These are phyloP conservation scores for Pitta sordida DNA, from an alignment of 2,113 vertebrate species.

Conservation along the genomic window DNA sequence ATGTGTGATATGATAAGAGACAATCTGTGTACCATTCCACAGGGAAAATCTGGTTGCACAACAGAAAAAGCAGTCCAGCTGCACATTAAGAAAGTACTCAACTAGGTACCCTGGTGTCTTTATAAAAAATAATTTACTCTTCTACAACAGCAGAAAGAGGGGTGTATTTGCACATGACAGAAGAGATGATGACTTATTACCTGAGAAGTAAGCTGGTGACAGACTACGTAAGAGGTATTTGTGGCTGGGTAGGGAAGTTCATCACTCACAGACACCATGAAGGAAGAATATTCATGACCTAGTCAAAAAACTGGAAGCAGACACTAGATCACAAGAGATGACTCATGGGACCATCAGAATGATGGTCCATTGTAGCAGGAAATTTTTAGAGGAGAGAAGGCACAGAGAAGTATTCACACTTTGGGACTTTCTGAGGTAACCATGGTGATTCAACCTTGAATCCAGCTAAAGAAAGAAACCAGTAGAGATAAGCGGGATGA, in stretches of 20 bases:
- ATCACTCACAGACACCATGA: neutral
- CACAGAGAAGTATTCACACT: too few relatives aligned
- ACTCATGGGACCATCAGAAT: neutral
- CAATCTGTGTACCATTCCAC: neutral
- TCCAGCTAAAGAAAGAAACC: too few relatives aligned
- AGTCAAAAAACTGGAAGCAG: neutral
- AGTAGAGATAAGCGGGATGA: too few relatives aligned
- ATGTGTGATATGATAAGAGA: neutral
- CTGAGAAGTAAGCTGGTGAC: neutral
- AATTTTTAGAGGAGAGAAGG: too few relatives aligned
- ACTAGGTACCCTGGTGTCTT: neutral
- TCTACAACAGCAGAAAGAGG: neutral
- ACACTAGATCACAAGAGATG: neutral
- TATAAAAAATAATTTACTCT: neutral
- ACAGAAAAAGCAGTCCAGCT: neutral
- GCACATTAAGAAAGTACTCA: neutral
- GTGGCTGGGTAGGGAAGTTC: neutral
- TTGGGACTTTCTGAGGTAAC: too few relatives aligned
- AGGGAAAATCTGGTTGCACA: neutral
- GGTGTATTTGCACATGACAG: neutral
- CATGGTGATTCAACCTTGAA: too few relatives aligned
- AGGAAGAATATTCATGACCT: neutral
- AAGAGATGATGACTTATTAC: neutral
- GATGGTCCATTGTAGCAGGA: too few relatives aligned
- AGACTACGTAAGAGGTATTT: neutral